These are phyloP conservation scores for Babyrousa celebensis DNA, from an alignment of 2,797 vertebrate genomes.

Conservation along the genomic window DNA sequence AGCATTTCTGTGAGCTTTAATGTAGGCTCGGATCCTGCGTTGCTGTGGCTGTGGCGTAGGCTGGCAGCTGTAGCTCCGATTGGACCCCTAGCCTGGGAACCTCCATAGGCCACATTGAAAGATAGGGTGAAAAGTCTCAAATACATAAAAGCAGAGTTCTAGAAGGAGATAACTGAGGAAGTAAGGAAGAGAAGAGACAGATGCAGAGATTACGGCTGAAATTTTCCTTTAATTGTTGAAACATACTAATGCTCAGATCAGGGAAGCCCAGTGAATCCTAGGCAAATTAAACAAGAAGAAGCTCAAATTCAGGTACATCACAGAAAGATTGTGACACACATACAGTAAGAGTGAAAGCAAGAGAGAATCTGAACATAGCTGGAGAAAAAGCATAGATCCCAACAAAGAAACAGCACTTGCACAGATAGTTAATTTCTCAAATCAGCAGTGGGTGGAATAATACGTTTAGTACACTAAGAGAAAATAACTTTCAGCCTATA, in stretches of 20 bases:
- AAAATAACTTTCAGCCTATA: not conserved
- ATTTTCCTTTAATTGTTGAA: not conserved
- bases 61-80: too few relatives aligned
- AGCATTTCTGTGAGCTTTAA: too few relatives aligned
- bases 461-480: not conserved
- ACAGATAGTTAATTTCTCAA: not conserved
- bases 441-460: not conserved
- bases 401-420: not conserved
- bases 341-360: not conserved
- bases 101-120: too few relatives aligned
- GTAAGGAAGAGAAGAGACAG: not conserved
- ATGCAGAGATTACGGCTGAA: not conserved
- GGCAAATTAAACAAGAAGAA: not conserved
- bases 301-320: not conserved
- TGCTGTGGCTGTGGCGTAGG: too few relatives aligned
- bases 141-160: not conserved
- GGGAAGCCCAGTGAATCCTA: not conserved
- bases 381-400: not conserved
- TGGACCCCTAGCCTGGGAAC: too few relatives aligned
- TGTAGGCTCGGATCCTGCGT: too few relatives aligned
- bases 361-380: not conserved
- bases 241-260: not conserved
- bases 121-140: not conserved
- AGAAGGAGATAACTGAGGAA: not conserved
- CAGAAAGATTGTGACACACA: not conserved